Base-by-base conservation (phyloP, 2,888 invertebrate genomes). In the Hyppa rectilinea region DNA sequence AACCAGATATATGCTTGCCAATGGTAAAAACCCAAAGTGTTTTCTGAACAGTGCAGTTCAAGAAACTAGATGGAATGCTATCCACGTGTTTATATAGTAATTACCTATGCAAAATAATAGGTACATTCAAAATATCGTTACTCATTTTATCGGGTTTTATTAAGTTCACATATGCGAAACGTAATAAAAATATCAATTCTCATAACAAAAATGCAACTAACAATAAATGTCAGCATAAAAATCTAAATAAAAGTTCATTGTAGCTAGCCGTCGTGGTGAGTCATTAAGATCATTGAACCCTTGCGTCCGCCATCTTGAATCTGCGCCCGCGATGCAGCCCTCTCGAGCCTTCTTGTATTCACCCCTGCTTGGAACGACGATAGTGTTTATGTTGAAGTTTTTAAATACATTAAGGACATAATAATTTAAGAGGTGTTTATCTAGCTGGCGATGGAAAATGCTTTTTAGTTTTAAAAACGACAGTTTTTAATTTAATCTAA, bases 221-320 rank as follows among this genome's bases (percentile, higher is more conserved):
- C 40, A 40, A 40, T 63, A 67, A 76, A 55, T 60, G 50, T 52
- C 43, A 52, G 50, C 31, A 71, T 62, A 36, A 66, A 58, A 60
- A 72, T 72, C 49, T 56, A 29, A 78, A 72, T 78, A 81, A 76
- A 87, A 85, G 88, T 92, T 93, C 92, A 90, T 82, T 89, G 89
- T 88, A 94, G 90, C 87, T 76, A 91, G 88, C 77, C 89, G 80
- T 87, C 74, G 78, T 82, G 82, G 88, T 94, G 94, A 95, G 88
- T 95, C 94, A 94, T 88, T 86, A 85, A 89, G 94, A 88, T 87
- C 94, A 85, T 92, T 94, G 93, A 94, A 91, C 95, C 87, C 83
- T 81, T 81, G 78, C 84, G 85, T 74, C 88, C 80, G 90, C 91
- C 92, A 92, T 92, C 88, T 91, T 92, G 89, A 81, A 80, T 73